Conservation (phyloP, 2,797 vertebrate genomes). For the Eleutherodactylus coqui region DNA sequence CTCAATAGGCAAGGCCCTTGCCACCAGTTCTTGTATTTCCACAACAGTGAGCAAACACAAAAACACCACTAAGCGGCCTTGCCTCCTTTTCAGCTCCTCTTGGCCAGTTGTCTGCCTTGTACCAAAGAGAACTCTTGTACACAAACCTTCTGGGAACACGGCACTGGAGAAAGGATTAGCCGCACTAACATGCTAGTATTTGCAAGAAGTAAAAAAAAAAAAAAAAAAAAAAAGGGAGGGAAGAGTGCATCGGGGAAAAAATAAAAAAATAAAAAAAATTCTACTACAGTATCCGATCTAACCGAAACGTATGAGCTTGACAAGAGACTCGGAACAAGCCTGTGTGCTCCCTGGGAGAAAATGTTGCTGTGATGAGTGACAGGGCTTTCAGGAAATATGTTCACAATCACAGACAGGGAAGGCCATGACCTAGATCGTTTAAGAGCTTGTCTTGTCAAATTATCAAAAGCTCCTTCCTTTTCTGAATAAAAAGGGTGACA, state of each 20-base stretch:
- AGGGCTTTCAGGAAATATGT: constrained; percentile 89
- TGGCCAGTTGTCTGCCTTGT: constrained; percentile 81
- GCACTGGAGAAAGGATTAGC: constrained; percentile 81
- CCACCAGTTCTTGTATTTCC: constrained; percentile 87
- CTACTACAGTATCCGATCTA: constrained; percentile 79
- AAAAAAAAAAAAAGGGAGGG: constrained; percentile 65
- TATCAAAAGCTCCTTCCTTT: constrained; percentile 88
- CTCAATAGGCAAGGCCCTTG: constrained; percentile 86
- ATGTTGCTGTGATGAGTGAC: constrained; percentile 88
- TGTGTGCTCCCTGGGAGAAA: constrained; percentile 82
- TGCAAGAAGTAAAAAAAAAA: constrained; percentile 68
- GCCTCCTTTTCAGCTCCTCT: constrained; percentile 81
- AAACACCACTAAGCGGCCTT: constrained; percentile 83
- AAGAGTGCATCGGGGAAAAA: constrained; percentile 61
- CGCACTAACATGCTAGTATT: constrained; percentile 78
- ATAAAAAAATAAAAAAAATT: constrained; percentile 65
- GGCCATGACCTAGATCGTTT: constrained; percentile 90
- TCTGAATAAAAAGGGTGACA: constrained; percentile 90
- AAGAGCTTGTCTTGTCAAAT: constrained; percentile 89
- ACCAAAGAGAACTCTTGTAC: constrained; percentile 79
- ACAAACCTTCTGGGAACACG: constrained; percentile 79
- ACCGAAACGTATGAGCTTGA: constrained; percentile 82
- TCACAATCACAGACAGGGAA: constrained; percentile 90
- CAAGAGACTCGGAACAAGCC: constrained; percentile 79
- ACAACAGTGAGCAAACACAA: constrained; percentile 89